These are phyloP conservation scores for Anthopleura xanthogrammica DNA, from an alignment of 92 coral and sea anemone species.

Conservation along the genomic window DNA sequence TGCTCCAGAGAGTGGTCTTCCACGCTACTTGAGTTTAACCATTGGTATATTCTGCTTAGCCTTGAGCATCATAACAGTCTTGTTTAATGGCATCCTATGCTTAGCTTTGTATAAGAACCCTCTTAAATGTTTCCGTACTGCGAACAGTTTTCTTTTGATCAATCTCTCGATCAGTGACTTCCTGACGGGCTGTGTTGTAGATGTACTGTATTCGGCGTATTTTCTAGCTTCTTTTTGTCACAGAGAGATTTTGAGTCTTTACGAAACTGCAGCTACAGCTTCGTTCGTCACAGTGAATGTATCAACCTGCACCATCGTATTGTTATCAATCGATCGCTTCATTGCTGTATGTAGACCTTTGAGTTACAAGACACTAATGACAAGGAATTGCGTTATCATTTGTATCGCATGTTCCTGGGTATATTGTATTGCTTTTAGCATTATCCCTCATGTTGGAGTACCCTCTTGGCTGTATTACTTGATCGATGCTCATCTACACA, in stretches of 20 bases:
- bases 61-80: background rate
- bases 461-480: slow-evolving; percentile 17
- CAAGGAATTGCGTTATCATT: slow-evolving; percentile 2
- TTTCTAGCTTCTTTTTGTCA: slow-evolving; percentile 23
- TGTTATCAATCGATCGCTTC: slow-evolving; percentile 46
- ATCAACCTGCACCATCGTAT: slow-evolving; percentile 34
- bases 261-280: slow-evolving; percentile 17
- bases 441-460: slow-evolving; percentile 35
- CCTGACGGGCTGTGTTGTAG: slow-evolving; percentile 42
- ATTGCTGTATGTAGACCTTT: slow-evolving; percentile 43
- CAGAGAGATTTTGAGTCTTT: slow-evolving; percentile 13
- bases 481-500: slow-evolving; percentile 44
- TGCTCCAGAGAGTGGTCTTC: background rate
- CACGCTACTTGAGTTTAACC: background rate
- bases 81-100: slow-evolving; percentile 24
- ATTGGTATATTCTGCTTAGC: background rate
- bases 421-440: slow-evolving; percentile 37
- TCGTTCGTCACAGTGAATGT: slow-evolving; percentile 42
- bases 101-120: slow-evolving; percentile 42
- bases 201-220: slow-evolving; percentile 38
- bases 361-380: slow-evolving; percentile 24
- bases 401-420: slow-evolving; percentile 30
- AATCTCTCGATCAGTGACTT: slow-evolving; percentile 43
- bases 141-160: slow-evolving; percentile 34
- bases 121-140: slow-evolving; percentile 47